Evolutionary conservation across 1,140 invertebrate genomes (phyloP).

Genomic region (Nixonia krombeini): DNA sequence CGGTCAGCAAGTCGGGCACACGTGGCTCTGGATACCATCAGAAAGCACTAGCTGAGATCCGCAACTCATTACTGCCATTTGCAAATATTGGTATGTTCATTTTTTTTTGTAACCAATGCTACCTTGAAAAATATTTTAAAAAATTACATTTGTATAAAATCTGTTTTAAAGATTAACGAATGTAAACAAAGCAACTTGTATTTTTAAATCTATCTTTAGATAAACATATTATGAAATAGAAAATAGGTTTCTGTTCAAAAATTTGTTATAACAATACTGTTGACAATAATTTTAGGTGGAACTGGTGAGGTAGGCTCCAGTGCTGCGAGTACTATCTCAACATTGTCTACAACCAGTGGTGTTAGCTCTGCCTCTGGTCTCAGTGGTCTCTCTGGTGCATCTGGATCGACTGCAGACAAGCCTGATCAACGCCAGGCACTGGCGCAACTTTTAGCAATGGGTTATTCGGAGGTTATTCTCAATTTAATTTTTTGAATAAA

Average conservation of each 20-base stretch:
- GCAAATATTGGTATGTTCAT: slow-evolving; percentile 76
- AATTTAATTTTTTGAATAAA: slow-evolving; percentile 14
- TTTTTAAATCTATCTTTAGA: too few species aligned
- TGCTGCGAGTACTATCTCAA: slow-evolving; percentile 82
- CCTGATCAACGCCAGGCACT: slow-evolving; percentile 73
- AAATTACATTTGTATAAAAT: too few species aligned
- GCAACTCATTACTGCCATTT: slow-evolving; percentile 87
- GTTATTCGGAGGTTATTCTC: slow-evolving; percentile 78
- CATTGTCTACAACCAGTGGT: slow-evolving; percentile 77
- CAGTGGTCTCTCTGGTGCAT: slow-evolving; percentile 74
- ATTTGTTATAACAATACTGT: too few species aligned
- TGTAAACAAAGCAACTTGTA: too few species aligned
- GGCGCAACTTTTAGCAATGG: slow-evolving; percentile 76
- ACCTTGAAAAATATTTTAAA: too few species aligned
- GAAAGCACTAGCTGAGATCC: slow-evolving; percentile 89
- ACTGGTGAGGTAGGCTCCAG: slow-evolving; percentile 78
- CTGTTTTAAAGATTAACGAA: too few species aligned
- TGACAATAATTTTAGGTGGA: slow-evolving; percentile 54
- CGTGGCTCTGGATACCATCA: slow-evolving; percentile 88
- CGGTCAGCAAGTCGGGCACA: slow-evolving; percentile 78
- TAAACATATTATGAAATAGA: too few species aligned
- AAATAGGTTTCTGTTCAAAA: too few species aligned
- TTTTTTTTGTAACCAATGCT: background rate
- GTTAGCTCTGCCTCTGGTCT: slow-evolving; percentile 78
- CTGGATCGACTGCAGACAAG: slow-evolving; percentile 66